Evolutionary conservation across 2,113 vertebrate genomes (phyloP), one percentile per base, ranked within the genome.

Genomic region (Prietella phreatophila): DNA sequence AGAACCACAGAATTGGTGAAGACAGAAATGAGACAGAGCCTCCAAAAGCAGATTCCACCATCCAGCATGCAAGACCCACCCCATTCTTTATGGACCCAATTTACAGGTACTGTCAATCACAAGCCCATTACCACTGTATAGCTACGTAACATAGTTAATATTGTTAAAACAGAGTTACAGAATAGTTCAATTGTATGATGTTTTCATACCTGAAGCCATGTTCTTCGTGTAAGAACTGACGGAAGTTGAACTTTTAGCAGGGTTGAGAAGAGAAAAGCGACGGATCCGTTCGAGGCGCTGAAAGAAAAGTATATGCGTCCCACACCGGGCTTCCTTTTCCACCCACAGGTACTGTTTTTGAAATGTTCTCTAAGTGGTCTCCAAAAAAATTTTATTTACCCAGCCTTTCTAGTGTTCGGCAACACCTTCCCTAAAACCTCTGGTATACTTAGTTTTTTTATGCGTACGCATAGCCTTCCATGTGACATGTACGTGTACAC

Each of bases 31-130:
- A 93, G 81, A 47, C 93, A 0, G 96, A 97, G 56, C 92, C 95
- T 13, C 96, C 97, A 87, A 96, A 97, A 90, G 89, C 95, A 0
- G 97, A 99, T 87, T 94, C 96, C 53, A 98, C 97, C 56, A 93
- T 99, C 92, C 98, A 99, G 91, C 98, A 99, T 1, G 97, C 98
- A 87, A 96, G 97, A 90, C 98, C 98, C 33, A 98, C 97, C 5
- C 98, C 98, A 0, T 99, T 99, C 95, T 99, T 99, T 92, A 99
- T 99, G 98, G 98, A 99, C 93, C 98, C 98, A n/a, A 99, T 99
- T 88, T 99, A 99, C 96, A 99, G 98, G 98, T 99, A 99, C 93
- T 94, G 94, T 95, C 89, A 91, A 91, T 90, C 88, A 90, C 83
- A 88, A 58, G 42, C 27, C 81, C 58, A 39, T 82, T 87, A 33